phyloP scores from a whole-genome alignment of 1,140 invertebrate species.

The Forficula auricularia region DNA sequence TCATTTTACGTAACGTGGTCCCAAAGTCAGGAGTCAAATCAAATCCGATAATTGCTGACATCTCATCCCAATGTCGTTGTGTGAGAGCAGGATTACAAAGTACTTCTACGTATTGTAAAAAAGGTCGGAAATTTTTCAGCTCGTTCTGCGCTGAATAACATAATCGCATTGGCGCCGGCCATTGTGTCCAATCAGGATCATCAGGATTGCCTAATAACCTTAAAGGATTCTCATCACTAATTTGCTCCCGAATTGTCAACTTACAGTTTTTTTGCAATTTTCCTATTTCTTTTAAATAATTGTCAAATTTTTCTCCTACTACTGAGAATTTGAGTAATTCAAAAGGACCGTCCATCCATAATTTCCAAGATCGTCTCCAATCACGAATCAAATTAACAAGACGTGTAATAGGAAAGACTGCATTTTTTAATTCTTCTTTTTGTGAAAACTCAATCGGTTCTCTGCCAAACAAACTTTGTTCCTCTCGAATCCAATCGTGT shows the following conservation, averaged over 20 bases:
- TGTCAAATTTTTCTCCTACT: constrained; percentile 51
- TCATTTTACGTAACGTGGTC: constrained; percentile 65
- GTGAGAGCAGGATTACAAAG: constrained; percentile 74
- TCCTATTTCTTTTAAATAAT: constrained; percentile 38
- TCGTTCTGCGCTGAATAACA: constrained; percentile 47
- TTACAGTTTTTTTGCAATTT: constrained; percentile 67
- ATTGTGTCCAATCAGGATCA: constrained; percentile 53
- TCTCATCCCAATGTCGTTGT: constrained; percentile 81
- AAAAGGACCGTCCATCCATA: constrained; percentile 83
- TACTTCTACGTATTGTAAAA: constrained; percentile 60
- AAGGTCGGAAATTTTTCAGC: constrained; percentile 62
- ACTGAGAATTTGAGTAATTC: constrained; percentile 53
- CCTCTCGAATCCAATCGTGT: constrained; percentile 72
- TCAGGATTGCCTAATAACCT: constrained; percentile 44
- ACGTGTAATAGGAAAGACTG: constrained; percentile 37
- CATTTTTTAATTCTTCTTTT: constrained; percentile 49
- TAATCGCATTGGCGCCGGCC: constrained; percentile 60
- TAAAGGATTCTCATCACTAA: constrained; percentile 41
- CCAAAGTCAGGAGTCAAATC: constrained; percentile 73
- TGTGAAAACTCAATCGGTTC: constrained; percentile 51
- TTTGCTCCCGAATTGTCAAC: constrained; percentile 56
- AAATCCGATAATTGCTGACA: constrained; percentile 64
- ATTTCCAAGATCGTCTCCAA: constrained; percentile 64
- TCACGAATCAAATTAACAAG: constrained; percentile 12
- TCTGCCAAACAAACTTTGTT: constrained; percentile 72